Base-by-base conservation (phyloP, 2,113 vertebrate species). In the Lepidothrix coronata region DNA sequence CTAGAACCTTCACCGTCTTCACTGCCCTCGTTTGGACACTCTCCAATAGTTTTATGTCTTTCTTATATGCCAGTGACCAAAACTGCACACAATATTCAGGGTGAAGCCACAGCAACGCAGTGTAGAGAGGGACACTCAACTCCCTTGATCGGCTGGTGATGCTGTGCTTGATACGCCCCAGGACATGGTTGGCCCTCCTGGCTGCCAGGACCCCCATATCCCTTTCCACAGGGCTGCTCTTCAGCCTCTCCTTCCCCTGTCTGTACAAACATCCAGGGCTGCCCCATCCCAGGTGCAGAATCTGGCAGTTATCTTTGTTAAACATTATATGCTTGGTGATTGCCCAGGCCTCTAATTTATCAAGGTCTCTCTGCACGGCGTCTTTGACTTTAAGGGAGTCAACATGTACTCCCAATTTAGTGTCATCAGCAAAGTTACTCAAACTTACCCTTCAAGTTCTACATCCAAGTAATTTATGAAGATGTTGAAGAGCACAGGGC, bases 1-100 rank as follows among this genome's bases (percentile, higher is more conserved):
- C 33, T 33, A 28, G 10, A 10, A 12, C 2, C 18, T 44, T 66
- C 18, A 33, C 14, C 27, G 28, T 5, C 19, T 20, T 74, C 3
- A 12, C 4, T 15, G 4, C 2, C 12, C 5, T 67, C 12, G 4
- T 35, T 28, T 67, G 52, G 27, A 52, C 8, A 9, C 10, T 19
- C 14, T 57, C 14, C 37, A 37, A 33, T 0, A 59, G 4, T 14
- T 66, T 6, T 4, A 8, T 20, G 5, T 23, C 20, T 57, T 55
- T 57, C 33, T 43, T 3, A 24, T 10, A 31, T 6, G 43, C 35
- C 1, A 1, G 8, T 3, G 0, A 5, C 27, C 52, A 52, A 12
- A 59, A 0, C 8, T 3, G 17, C 27, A 13, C 21, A 6, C 25
- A 88, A 17, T 5, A 37, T 8, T 33, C 0, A 1, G 37, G 31